Evolutionary conservation across 2,113 vertebrate species (phyloP).

Genomic region (Nycticebus coucang): DNA sequence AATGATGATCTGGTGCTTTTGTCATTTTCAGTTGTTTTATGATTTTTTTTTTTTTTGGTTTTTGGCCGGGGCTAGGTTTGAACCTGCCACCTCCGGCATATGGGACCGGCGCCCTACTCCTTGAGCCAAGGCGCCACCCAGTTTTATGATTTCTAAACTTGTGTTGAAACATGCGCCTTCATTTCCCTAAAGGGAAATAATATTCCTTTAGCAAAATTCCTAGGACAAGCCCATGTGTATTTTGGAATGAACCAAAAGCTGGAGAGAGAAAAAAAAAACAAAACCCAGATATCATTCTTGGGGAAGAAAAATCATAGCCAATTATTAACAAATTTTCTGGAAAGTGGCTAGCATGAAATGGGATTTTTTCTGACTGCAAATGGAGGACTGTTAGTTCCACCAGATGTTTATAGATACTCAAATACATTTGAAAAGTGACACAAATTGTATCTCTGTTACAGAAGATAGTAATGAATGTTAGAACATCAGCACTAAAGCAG

Average conservation of each 20-base stretch:
- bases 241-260: constrained; percentile 73
- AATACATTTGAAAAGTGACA: not conserved
- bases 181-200: constrained; percentile 73
- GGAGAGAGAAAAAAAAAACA: not conserved
- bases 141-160: constrained; percentile 68
- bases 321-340: constrained; percentile 58
- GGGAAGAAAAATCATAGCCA: not conserved
- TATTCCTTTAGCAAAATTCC: constrained; percentile 74
- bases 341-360: constrained; percentile 21
- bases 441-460: not conserved
- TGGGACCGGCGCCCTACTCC: too few species aligned
- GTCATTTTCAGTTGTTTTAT: constrained; percentile 58
- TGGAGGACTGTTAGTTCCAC: not conserved
- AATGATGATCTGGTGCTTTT: not conserved
- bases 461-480: not conserved
- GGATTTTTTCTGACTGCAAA: constrained; percentile 17
- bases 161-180: constrained; percentile 65
- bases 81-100: too few species aligned
- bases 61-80: too few species aligned
- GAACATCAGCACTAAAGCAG: not conserved
- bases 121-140: too few species aligned
- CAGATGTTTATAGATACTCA: not conserved
- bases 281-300: constrained; percentile 47
- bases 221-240: constrained; percentile 73
- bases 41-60: too few species aligned